These are phyloP conservation scores for Daktulosphaira vitifoliae DNA, from an alignment of 1,140 invertebrate species.

Conservation along the genomic window DNA sequence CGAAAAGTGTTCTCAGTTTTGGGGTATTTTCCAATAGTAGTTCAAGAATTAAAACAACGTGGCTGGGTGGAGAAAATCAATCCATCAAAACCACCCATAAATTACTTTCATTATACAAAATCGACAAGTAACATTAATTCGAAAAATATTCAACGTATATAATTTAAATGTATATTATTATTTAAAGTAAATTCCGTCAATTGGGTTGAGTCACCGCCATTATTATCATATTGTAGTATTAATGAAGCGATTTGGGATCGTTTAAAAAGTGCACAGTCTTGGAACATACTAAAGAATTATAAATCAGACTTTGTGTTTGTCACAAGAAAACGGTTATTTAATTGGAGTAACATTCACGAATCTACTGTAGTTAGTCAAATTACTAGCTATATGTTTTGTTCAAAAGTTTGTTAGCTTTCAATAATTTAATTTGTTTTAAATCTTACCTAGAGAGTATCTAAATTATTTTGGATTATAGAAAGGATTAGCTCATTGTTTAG, in stretches of 20 bases:
- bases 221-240: neutral
- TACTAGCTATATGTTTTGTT: neutral
- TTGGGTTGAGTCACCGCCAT: neutral
- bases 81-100: slow-evolving; percentile 18
- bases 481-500: slow-evolving; percentile 71
- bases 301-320: slow-evolving; percentile 4
- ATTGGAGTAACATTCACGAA: neutral
- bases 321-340: neutral
- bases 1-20: slow-evolving; percentile 39
- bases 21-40: slow-evolving; percentile 38
- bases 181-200: neutral
- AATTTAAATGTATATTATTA: too few relatives aligned
- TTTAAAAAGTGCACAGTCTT: neutral
- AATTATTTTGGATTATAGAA: neutral
- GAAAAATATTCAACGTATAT: too few relatives aligned
- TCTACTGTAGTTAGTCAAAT: slow-evolving; percentile 7
- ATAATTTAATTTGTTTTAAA: neutral
- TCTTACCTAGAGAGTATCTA: too few relatives aligned
- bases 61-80: slow-evolving; percentile 39
- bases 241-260: neutral
- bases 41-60: slow-evolving; percentile 36
- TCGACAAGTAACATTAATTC: neutral
- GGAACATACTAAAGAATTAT: slow-evolving; percentile 8
- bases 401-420: slow-evolving; percentile 11
- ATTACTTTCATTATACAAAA: slow-evolving; percentile 9